Conservation (phyloP, 2,113 vertebrate species). For the Illadopsis cleaveri region DNA sequence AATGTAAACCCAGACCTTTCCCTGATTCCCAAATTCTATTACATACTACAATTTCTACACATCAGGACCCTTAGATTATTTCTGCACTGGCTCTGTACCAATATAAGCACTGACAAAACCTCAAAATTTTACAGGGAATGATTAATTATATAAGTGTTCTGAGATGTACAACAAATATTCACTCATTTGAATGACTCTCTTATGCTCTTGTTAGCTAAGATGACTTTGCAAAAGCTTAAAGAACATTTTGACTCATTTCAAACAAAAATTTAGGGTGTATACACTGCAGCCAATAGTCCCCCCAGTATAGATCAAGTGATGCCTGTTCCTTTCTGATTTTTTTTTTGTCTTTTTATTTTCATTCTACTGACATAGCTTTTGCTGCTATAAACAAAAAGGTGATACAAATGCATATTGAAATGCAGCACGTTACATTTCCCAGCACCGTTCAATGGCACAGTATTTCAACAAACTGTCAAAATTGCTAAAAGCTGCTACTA, state of each 20-base stretch:
- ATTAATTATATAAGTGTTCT: neutral
- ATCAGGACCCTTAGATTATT: neutral
- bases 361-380: neutral
- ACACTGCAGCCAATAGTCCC: neutral
- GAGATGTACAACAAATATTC: neutral
- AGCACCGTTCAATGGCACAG: neutral
- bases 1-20: neutral
- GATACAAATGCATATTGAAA: neutral
- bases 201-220: neutral
- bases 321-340: neutral
- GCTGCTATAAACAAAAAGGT: neutral
- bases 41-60: neutral
- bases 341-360: neutral
- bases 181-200: neutral
- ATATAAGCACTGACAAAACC: conserved; percentile 5
- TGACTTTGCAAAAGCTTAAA: neutral
- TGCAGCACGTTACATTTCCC: neutral
- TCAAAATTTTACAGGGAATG: neutral
- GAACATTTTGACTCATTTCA: neutral
- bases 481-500: neutral
- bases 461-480: neutral
- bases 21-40: neutral
- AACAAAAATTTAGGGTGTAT: neutral
- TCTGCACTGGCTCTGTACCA: conserved; percentile 5
- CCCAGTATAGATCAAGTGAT: neutral